Evolutionary conservation across 2,113 vertebrate genomes (phyloP), one percentile per base, ranked within the genome.

Genomic region (Onychorhynchus coronatus): DNA sequence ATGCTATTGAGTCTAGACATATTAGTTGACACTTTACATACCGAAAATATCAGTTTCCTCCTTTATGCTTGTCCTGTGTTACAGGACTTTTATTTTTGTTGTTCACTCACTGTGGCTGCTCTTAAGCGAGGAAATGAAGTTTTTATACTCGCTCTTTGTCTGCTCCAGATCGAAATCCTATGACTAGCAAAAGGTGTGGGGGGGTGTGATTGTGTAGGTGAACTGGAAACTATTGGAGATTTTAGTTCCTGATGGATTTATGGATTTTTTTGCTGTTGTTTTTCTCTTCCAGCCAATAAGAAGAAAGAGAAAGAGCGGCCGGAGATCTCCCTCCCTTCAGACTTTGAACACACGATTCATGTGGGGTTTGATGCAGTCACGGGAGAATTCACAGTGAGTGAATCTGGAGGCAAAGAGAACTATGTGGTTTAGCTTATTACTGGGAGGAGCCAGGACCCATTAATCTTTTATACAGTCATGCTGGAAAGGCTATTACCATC

Each of bases 341-440:
- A 99, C 95, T 99, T 99, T 50, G 99, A 99, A 44, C 99, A 99
- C 98, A 99, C 99, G 1, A 99, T 99, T 97, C 99, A 99, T 7
- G 99, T 99, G 50, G 99, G 99, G 68, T 99, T 99, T 88, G 99
- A 99, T 91, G 98, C 99, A 5, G 99, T 99, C 96, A 99, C 99
- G 0, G 99, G 99, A 35, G 99, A 99, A 96, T 99, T 99, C 95
- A 99, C 99, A 11, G 99, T 99, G 97, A 99, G 98, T 98, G 41
- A 65, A 53, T 78, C 58, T 61, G 58, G 56, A 70, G 55, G 63
- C 62, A 35, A 12, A 61, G 52, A 81, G 30, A 63, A 25, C 28
- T 67, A 0, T 72, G 88, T 75, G 92, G 83, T 95, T 89, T 84
- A 75, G 71, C 30, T 95, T 83, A 58, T 89, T 63, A 80, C 80